These are phyloP conservation scores for Hydrochoerus hydrochaeris DNA, from an alignment of 2,113 vertebrate genomes.

Conservation along the genomic window DNA sequence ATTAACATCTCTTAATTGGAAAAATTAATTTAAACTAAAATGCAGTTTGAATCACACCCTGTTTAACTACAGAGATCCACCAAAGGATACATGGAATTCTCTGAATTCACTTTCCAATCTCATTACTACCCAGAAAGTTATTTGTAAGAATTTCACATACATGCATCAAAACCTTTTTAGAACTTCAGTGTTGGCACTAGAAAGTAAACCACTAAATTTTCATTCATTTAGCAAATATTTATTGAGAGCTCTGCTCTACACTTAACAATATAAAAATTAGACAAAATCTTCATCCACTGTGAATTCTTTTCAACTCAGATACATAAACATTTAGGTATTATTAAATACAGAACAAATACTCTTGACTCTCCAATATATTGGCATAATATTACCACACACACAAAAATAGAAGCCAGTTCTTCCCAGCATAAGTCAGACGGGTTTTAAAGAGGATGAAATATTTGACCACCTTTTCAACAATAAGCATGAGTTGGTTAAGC, in stretches of 20 bases:
- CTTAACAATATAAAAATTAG: neutral
- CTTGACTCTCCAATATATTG: neutral
- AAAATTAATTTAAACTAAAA: conserved; percentile 62
- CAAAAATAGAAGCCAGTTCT: neutral
- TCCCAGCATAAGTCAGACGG: neutral
- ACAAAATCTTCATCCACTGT: conserved; percentile 42
- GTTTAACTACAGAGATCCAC: neutral
- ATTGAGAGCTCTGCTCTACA: neutral
- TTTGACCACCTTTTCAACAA: conserved; percentile 3
- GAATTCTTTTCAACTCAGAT: conserved; percentile 26
- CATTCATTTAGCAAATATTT: conserved; percentile 48
- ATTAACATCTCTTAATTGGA: conserved; percentile 56
- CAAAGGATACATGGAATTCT: neutral
- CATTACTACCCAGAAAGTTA: conserved; percentile 22
- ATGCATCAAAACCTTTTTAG: conserved; percentile 22
- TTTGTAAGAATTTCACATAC: conserved; percentile 49
- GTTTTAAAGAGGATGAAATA: neutral
- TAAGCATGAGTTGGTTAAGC: neutral
- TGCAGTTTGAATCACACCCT: conserved; percentile 6
- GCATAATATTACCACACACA: neutral
- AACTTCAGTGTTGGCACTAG: neutral
- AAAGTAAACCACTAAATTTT: conserved; percentile 54
- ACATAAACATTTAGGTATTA: neutral
- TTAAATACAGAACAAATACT: neutral
- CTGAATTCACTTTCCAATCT: neutral